Conservation (phyloP, 1,140 invertebrate species). For the Riptortus pedestris region DNA sequence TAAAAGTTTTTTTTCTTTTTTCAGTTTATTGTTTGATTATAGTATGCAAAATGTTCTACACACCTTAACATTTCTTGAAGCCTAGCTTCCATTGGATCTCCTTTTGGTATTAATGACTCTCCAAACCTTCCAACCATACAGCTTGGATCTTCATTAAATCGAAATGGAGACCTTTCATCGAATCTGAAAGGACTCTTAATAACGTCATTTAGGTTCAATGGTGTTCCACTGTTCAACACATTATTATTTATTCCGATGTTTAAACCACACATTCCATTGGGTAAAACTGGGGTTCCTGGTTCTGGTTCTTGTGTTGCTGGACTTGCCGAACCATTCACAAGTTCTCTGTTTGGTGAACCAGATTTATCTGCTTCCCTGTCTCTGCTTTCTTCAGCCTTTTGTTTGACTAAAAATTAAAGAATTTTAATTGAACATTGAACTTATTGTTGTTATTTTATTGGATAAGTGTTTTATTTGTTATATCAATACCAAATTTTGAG, state of each 20-base stretch:
- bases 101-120: conserved; percentile 78
- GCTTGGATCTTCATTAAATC: conserved; percentile 65
- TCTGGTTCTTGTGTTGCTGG: conserved; percentile 29
- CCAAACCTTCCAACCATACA: conserved; percentile 66
- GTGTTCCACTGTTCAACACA: conserved; percentile 23
- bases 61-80: conserved; percentile 78
- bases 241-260: conserved; percentile 41
- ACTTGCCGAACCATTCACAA: conserved; percentile 34
- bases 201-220: conserved; percentile 34
- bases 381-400: conserved; percentile 23
- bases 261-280: conserved; percentile 36
- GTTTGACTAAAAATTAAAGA: conserved; percentile 24
- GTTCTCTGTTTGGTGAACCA: conserved; percentile 22
- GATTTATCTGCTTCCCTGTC: conserved; percentile 21
- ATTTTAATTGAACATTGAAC: neutral
- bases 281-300: conserved; percentile 37
- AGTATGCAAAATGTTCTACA: no score
- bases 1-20: no score
- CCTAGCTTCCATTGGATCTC: conserved; percentile 80
- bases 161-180: conserved; percentile 58
- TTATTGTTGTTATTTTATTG: neutral
- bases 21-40: no score
- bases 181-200: conserved; percentile 63
- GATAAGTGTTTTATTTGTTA: neutral
- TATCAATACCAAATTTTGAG: neutral